Evolutionary conservation across 2,797 vertebrate genomes (phyloP), one percentile per base, ranked within the genome.

Genomic region (Botia almorhae): DNA sequence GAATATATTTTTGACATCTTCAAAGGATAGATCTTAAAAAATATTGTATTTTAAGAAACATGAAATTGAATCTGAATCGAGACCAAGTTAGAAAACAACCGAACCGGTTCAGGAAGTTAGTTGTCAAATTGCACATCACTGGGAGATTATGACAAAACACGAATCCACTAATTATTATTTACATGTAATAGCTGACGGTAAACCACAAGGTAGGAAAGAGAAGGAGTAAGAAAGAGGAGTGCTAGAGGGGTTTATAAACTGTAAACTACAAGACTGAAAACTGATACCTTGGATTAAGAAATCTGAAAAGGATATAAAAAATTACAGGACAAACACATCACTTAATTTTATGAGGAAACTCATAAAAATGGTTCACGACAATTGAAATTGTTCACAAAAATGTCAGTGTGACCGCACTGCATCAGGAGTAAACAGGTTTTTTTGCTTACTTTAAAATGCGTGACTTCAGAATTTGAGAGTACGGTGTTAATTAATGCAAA

Each of bases 371-470:
- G n/a, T n/a, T n/a, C n/a, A n/a, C n/a, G n/a, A n/a, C n/a, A n/a
- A n/a, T n/a, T n/a, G 80, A 75, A 84, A 87, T 84, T 89, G 84
- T 83, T 11, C 65, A 43, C 16, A 48, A 63, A 39, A 21, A 71
- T 39, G 13, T 67, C 36, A 0, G 69, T 70, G 63, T 74, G 75
- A 75, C 39, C 74, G 69, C 43, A 63, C 74, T 65, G 64, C 26
- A 65, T 60, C 39, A 76, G 21, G 33, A 75, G 70, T 78, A 65
- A 81, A 81, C 78, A 29, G n/a, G 4, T 21, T 58, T 75, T 56
- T 56, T 74, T 70, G 48, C 36, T 67, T 56, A 46, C 56, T 56
- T 33, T 3, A 17, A 26, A 43, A 56, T 55, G 19, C 10, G 10
- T 63, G 58, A 56, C 65, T 80, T 72, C 36, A 55, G 67, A 36